Percentiles rank a stretch among this genome's conserved stretches.
Evolutionary conservation across 2,797 vertebrate genomes (phyloP).

Genomic region (Centropyge bicolor): DNA sequence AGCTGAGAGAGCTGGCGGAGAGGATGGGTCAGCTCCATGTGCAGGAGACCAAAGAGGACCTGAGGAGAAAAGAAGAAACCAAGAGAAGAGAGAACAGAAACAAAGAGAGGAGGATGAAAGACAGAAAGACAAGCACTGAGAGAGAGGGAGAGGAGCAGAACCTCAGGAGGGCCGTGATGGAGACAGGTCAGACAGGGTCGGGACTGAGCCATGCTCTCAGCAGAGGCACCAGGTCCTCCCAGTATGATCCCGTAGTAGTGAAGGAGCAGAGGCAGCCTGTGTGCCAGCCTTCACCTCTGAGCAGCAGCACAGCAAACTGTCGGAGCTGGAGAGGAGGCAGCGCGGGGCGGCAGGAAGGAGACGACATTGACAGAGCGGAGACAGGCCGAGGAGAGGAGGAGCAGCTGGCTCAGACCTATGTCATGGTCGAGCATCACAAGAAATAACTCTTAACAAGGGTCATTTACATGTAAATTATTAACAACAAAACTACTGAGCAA

Average conservation of each 20-base stretch:
- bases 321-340: not conserved
- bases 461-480: not conserved
- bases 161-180: slow-evolving; percentile 75
- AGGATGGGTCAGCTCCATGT: slow-evolving; percentile 71
- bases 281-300: not conserved
- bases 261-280: slow-evolving; percentile 35
- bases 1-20: slow-evolving; percentile 57
- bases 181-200: slow-evolving; percentile 71
- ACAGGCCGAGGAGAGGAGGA: slow-evolving; percentile 2
- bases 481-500: not conserved
- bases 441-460: not conserved
- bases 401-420: slow-evolving; percentile 25
- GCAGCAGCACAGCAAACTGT: not conserved
- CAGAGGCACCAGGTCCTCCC: not conserved
- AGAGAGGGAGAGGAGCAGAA: not conserved
- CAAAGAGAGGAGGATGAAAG: not conserved
- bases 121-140: slow-evolving; percentile 42
- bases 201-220: not conserved
- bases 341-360: slow-evolving; percentile 1
- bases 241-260: not conserved
- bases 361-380: not conserved
- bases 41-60: slow-evolving; percentile 42
- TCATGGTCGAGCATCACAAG: slow-evolving; percentile 16
- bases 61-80: not conserved
- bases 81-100: not conserved